Conservation (phyloP, 2,113 vertebrate genomes). For the Brachyhypopomus occidentalis region DNA sequence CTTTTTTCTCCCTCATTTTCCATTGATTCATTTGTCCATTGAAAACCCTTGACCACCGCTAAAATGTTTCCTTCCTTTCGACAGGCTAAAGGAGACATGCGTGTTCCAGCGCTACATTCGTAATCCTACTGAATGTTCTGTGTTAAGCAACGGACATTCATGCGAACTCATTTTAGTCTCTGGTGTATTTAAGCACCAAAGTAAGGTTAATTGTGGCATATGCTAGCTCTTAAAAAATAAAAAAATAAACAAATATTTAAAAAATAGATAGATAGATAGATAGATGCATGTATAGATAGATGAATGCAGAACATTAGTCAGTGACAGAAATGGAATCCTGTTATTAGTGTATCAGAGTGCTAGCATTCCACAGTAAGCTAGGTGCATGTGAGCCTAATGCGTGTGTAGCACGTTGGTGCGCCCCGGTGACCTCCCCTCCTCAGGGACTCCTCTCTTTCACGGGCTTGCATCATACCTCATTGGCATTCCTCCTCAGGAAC, state of each 20-base stretch:
- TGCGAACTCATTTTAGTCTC: conserved; percentile 1
- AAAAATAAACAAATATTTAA: too few species aligned
- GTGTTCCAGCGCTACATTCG: neutral
- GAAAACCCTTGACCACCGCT: conserved; percentile 54
- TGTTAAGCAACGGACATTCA: neutral
- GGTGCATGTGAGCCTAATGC: conserved; percentile 51
- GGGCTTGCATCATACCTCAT: conserved; percentile 66
- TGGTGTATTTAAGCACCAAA: neutral
- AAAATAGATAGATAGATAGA: too few species aligned
- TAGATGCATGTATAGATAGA: too few species aligned
- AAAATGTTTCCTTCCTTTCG: conserved; percentile 66
- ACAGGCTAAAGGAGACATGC: conserved; percentile 52
- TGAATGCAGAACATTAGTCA: neutral
- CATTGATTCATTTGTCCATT: conserved; percentile 57
- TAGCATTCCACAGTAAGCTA: conserved; percentile 47
- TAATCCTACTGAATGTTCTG: neutral
- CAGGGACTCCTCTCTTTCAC: conserved; percentile 67
- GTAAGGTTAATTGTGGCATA: neutral
- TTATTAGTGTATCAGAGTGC: conserved; percentile 25
- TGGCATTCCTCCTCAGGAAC: conserved; percentile 69
- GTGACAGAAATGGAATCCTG: conserved; percentile 13
- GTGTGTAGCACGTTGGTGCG: conserved; percentile 42
- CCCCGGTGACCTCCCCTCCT: conserved; percentile 48
- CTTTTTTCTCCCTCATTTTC: conserved; percentile 50
- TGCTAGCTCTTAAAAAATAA: neutral